A percentile compares a stretch with the other conserved stretches of the same genome.
Conservation (phyloP, 2,888 invertebrate species). For the Lumbricus terrestris region DNA sequence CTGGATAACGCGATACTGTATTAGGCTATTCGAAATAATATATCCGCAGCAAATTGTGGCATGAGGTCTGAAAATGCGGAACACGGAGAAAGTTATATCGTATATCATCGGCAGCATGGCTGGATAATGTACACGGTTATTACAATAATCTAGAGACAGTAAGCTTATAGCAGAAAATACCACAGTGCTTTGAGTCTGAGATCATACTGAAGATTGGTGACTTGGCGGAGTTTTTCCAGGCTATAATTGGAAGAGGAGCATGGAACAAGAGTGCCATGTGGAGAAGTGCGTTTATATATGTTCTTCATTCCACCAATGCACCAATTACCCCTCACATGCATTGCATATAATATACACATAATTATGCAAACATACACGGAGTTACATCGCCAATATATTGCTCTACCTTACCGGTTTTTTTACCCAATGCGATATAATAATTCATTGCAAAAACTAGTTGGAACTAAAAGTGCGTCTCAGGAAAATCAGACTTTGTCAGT, state of each 20-base stretch:
- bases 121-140: too few species aligned
- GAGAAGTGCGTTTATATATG: neutral
- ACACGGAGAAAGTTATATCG: too few species aligned
- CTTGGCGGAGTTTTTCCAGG: neutral
- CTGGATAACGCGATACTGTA: neutral
- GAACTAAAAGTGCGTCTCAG: too few species aligned
- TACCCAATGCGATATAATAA: too few species aligned
- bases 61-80: neutral
- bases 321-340: neutral
- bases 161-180: too few species aligned
- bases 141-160: too few species aligned
- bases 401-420: too few species aligned
- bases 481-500: too few species aligned
- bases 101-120: neutral
- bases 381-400: too few species aligned
- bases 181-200: neutral
- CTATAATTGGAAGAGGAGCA: neutral
- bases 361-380: too few species aligned
- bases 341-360: neutral
- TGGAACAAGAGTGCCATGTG: neutral
- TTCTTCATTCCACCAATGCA: neutral
- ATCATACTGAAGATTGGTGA: neutral
- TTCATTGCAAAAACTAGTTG: too few species aligned
- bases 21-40: neutral
- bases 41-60: neutral